phyloP scores from a whole-genome alignment of 2,797 vertebrate genomes.

The Micrastur ruficollis region DNA sequence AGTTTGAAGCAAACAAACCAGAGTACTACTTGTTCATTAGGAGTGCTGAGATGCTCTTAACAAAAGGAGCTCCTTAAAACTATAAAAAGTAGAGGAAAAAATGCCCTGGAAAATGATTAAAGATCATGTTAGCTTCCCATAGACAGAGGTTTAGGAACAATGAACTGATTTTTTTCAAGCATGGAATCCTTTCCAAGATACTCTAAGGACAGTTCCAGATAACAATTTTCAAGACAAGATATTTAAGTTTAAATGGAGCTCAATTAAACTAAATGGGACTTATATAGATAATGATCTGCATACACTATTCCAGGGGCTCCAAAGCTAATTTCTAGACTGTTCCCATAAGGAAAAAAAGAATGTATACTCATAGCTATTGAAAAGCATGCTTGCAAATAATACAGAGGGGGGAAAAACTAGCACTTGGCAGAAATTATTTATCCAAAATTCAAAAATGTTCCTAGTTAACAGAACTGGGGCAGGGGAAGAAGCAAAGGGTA shows the following conservation, averaged over 20 bases:
- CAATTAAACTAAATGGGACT: neutral
- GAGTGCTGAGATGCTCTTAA: neutral
- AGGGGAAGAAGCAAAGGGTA: neutral
- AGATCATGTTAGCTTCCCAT: neutral
- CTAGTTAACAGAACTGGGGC: neutral
- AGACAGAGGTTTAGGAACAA: neutral
- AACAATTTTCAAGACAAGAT: neutral
- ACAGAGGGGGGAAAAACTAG: neutral
- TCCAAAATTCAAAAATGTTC: neutral
- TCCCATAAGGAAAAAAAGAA: neutral
- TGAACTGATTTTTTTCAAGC: neutral
- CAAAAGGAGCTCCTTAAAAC: neutral
- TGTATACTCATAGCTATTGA: neutral
- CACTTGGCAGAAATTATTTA: neutral
- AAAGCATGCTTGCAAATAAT: neutral
- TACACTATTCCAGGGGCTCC: neutral
- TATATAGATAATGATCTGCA: neutral
- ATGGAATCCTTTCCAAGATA: neutral
- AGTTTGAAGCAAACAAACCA: neutral
- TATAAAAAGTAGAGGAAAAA: neutral
- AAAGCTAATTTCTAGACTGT: neutral
- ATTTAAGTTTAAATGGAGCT: constrained; percentile 14
- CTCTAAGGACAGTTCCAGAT: neutral
- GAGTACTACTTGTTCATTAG: neutral
- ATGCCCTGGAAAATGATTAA: neutral